These are phyloP conservation scores for Xestia ashworthii DNA, from an alignment of 2,888 invertebrate genomes.

Conservation along the genomic window DNA sequence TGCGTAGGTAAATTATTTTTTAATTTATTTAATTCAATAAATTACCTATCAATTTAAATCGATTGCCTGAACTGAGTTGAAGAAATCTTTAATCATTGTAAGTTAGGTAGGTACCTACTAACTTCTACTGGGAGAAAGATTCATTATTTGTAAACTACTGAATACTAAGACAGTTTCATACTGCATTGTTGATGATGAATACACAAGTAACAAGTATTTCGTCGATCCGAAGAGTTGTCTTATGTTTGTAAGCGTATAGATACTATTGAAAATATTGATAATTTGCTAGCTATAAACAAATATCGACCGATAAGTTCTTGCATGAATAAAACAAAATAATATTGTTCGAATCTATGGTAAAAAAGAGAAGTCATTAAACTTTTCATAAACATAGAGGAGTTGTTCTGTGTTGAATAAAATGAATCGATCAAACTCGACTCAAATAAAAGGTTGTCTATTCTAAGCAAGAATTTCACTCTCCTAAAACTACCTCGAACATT, in stretches of 20 bases:
- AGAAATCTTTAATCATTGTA: background rate
- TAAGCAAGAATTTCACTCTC: background rate
- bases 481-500: background rate
- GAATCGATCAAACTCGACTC: background rate
- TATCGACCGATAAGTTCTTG: background rate
- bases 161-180: background rate
- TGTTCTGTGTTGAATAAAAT: background rate
- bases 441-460: background rate
- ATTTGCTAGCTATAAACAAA: background rate
- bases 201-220: constrained; percentile 2
- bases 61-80: background rate
- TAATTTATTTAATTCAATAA: no score
- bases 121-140: no score
- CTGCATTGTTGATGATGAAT: background rate
- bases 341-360: background rate
- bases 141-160: background rate
- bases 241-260: background rate
- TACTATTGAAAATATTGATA: no score
- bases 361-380: background rate
- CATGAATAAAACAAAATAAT: background rate
- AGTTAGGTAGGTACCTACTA: no score
- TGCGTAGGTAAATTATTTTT: no score
- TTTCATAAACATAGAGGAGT: no score
- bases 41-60: background rate
- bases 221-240: background rate